A percentile compares a stretch with the other conserved stretches of the same genome.
These are phyloP conservation scores for Microtus montanus DNA, from an alignment of 2,113 vertebrate species.

Conservation along the genomic window DNA sequence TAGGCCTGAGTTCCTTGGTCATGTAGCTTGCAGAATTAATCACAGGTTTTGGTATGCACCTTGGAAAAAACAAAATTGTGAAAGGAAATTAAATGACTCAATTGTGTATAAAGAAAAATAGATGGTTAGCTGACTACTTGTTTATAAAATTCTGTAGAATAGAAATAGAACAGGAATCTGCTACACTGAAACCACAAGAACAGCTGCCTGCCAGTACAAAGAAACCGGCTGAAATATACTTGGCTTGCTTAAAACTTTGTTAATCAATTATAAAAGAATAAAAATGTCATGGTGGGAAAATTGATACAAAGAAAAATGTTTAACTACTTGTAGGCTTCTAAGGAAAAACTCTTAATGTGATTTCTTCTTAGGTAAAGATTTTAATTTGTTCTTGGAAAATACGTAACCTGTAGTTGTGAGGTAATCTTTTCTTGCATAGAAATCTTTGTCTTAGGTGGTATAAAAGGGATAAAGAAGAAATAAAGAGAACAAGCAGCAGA, in stretches of 20 bases:
- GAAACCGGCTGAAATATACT: background rate
- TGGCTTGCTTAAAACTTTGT: background rate
- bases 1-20: background rate
- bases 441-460: background rate
- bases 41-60: background rate
- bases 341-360: background rate
- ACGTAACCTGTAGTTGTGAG: background rate
- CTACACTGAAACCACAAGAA: background rate
- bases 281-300: background rate
- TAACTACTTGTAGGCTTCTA: background rate
- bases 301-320: background rate
- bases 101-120: background rate
- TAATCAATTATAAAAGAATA: background rate
- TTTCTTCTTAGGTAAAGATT: background rate
- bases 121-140: background rate
- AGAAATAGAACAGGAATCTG: background rate
- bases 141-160: background rate
- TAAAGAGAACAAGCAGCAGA: background rate
- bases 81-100: background rate
- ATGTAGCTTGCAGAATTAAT: background rate
- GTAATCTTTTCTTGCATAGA: background rate
- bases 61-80: background rate
- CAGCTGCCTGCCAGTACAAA: background rate
- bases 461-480: background rate
- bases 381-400: background rate